These are phyloP conservation scores for Sycophila sp. DNA, from an alignment of 1,140 invertebrate genomes.

Conservation along the genomic window DNA sequence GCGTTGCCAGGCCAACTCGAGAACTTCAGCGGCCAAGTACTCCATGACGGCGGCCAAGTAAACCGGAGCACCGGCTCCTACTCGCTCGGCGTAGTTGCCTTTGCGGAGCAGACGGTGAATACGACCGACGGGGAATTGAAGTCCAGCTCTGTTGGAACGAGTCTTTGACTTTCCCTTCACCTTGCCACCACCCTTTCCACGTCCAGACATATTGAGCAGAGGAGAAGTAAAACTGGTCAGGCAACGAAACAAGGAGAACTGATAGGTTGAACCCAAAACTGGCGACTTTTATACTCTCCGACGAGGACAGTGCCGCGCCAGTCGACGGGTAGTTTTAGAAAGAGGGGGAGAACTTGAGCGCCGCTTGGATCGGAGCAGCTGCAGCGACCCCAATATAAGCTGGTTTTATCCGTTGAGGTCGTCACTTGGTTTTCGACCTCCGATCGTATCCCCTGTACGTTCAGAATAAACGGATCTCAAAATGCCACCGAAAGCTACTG, in stretches of 20 bases:
- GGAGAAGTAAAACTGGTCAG: neutral
- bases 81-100: conserved; percentile 77
- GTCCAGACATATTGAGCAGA: conserved; percentile 64
- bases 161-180: conserved; percentile 72
- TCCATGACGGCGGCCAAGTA: conserved; percentile 76
- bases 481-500: conserved; percentile 66
- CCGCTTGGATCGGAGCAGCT: neutral
- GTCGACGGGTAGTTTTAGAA: neutral
- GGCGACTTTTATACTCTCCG: neutral
- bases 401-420: neutral
- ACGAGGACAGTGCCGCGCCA: neutral
- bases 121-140: conserved; percentile 78
- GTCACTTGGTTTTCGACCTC: neutral
- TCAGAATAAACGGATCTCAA: too few species aligned
- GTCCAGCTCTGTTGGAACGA: conserved; percentile 72
- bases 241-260: neutral
- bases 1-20: conserved; percentile 84
- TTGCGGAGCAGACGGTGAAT: conserved; percentile 77
- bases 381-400: neutral
- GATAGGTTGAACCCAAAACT: neutral
- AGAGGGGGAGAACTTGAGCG: neutral
- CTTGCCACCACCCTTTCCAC: conserved; percentile 73
- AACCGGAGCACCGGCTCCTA: conserved; percentile 77
- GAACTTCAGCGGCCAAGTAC: conserved; percentile 76
- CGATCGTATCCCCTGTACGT: too few species aligned